These are phyloP conservation scores for Xerus rutilus DNA, from an alignment of 2,797 vertebrate genomes.

Conservation along the genomic window DNA sequence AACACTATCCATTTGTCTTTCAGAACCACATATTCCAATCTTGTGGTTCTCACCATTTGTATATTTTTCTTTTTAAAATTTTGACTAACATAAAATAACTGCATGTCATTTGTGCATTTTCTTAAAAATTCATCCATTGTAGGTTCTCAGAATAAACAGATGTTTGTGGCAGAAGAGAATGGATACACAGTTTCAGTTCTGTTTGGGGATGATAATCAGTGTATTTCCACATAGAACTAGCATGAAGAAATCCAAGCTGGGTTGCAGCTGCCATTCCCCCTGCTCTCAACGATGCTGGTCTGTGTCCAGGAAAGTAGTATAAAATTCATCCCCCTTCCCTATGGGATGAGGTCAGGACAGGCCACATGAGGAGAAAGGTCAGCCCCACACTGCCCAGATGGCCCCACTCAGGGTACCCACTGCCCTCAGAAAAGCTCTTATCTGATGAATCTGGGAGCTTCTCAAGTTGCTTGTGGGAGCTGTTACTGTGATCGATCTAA, in stretches of 20 bases:
- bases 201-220: background rate
- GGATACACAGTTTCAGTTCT: background rate
- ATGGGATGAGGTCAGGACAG: background rate
- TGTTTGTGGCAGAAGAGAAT: background rate
- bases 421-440: rapidly evolving
- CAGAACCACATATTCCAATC: background rate
- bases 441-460: background rate
- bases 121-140: background rate
- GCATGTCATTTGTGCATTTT: background rate
- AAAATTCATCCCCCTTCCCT: background rate
- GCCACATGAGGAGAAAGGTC: background rate
- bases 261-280: background rate
- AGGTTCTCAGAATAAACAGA: background rate
- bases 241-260: background rate
- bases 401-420: rapidly evolving
- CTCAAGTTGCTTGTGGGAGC: rapidly evolving
- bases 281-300: background rate
- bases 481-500: background rate
- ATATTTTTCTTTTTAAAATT: background rate
- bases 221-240: background rate
- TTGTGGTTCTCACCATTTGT: background rate
- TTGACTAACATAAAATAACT: background rate
- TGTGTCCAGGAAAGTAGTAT: background rate
- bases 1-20: background rate
- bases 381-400: background rate